A percentile compares a stretch with the other conserved stretches of the same genome.
Conservation (phyloP, 2,797 vertebrate genomes). For the Vespertilio murinus region DNA sequence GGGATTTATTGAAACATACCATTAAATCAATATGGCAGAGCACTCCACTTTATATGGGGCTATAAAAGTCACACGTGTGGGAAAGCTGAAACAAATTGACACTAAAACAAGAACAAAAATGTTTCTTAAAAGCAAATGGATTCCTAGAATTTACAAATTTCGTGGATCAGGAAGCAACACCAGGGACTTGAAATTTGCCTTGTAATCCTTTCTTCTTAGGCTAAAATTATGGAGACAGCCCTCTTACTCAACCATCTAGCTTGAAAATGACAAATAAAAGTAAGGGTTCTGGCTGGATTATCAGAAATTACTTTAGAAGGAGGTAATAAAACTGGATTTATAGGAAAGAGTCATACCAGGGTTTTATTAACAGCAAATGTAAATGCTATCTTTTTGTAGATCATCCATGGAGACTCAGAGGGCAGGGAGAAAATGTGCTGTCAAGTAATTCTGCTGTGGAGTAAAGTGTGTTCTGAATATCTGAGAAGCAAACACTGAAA, state of each 20-base stretch:
- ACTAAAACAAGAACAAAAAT: conserved; percentile 15
- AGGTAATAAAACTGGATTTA: conserved; percentile 48
- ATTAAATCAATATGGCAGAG: conserved; percentile 73
- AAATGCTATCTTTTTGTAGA: conserved; percentile 29
- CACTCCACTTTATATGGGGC: background rate
- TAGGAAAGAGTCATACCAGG: background rate
- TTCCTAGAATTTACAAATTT: conserved; percentile 54
- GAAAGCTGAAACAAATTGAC: conserved; percentile 44
- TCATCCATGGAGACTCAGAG: conserved; percentile 39
- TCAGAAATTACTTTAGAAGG: conserved; percentile 48
- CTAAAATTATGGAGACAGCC: background rate
- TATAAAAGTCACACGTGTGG: conserved; percentile 52
- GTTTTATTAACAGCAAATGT: conserved; percentile 49
- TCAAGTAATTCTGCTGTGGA: conserved; percentile 16
- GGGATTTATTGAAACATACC: conserved; percentile 60
- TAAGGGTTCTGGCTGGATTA: conserved; percentile 21
- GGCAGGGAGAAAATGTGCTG: background rate
- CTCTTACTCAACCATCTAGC: background rate
- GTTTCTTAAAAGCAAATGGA: conserved; percentile 46
- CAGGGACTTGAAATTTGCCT: background rate
- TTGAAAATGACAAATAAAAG: background rate
- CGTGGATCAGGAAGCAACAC: conserved; percentile 12
- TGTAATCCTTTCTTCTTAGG: background rate
- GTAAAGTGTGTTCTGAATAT: conserved; percentile 31
- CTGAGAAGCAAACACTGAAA: conserved; percentile 4